A percentile compares a stretch with the other conserved stretches of the same genome.
These are phyloP conservation scores for Atethmia centrago DNA, from an alignment of 2,888 invertebrate species.

Conservation along the genomic window DNA sequence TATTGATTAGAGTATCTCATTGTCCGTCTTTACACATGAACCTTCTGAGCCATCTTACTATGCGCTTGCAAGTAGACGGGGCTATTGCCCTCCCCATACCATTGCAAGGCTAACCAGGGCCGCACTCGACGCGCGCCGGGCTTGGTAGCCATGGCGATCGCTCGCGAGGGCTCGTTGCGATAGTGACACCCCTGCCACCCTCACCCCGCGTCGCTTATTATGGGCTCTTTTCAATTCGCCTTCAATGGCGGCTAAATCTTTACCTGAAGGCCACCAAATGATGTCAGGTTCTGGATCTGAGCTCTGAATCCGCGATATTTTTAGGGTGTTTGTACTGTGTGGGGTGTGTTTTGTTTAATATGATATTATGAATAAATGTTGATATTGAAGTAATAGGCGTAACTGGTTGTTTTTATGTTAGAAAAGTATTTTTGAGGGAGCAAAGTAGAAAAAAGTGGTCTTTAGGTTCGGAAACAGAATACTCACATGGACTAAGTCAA, in stretches of 20 bases:
- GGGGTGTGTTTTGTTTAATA: constrained; percentile 45
- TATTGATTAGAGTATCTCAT: not conserved
- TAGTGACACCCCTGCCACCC: constrained; percentile 81
- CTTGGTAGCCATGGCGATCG: constrained; percentile 85
- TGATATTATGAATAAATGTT: constrained; percentile 21
- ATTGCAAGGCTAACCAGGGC: constrained; percentile 91
- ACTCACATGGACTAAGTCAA: not conserved
- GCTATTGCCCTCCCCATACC: constrained; percentile 90
- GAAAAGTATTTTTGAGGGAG: not conserved
- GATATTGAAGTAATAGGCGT: constrained; percentile 1
- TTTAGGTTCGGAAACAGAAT: not conserved
- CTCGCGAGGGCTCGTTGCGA: constrained; percentile 85
- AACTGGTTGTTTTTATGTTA: not conserved
- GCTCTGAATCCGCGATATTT: constrained; percentile 68
- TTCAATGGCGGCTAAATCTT: constrained; percentile 85
- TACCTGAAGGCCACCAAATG: constrained; percentile 84
- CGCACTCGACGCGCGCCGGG: constrained; percentile 81
- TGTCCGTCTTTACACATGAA: not conserved
- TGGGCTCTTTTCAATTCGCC: constrained; percentile 86
- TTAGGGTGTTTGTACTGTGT: constrained; percentile 46
- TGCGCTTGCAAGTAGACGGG: constrained; percentile 81
- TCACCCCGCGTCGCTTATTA: constrained; percentile 79
- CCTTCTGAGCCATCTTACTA: constrained; percentile 68
- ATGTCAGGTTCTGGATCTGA: constrained; percentile 71
- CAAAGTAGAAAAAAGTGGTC: not conserved